A percentile compares a stretch with the other conserved stretches of the same genome.
These are phyloP conservation scores for Microplitis mediator DNA, from an alignment of 1,140 invertebrate genomes.

Conservation along the genomic window DNA sequence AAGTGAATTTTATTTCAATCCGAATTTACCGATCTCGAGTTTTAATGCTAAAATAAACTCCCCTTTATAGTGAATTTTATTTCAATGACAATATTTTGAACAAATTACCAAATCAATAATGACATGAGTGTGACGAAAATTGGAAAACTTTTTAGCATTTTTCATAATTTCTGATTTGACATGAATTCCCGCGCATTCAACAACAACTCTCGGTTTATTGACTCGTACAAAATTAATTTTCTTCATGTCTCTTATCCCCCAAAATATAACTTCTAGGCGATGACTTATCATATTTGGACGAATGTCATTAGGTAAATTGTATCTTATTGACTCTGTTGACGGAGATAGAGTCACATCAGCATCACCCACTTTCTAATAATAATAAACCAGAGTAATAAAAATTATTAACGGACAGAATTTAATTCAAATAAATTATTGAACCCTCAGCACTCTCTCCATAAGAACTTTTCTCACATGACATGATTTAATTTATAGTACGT, in stretches of 20 bases:
- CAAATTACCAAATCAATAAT: slow-evolving; percentile 57
- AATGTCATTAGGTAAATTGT: slow-evolving; percentile 61
- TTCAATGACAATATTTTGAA: neutral
- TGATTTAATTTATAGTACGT: too few relatives aligned
- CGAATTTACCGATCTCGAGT: too few relatives aligned
- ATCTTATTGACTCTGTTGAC: slow-evolving; percentile 46
- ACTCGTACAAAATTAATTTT: slow-evolving; percentile 58
- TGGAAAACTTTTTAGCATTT: slow-evolving; percentile 58
- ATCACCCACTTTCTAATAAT: slow-evolving; percentile 42
- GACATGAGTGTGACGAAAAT: slow-evolving; percentile 59
- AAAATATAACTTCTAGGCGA: slow-evolving; percentile 68
- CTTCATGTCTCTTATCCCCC: slow-evolving; percentile 67
- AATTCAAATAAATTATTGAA: neutral
- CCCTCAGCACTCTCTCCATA: too few relatives aligned
- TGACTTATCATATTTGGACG: slow-evolving; percentile 55
- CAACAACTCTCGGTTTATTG: slow-evolving; percentile 62
- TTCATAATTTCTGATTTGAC: slow-evolving; percentile 65
- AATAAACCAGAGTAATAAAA: too few relatives aligned
- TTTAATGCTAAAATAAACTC: too few relatives aligned
- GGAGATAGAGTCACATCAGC: slow-evolving; percentile 38
- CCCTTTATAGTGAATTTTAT: neutral
- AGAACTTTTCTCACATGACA: too few relatives aligned
- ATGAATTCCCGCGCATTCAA: slow-evolving; percentile 63
- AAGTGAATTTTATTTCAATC: too few relatives aligned
- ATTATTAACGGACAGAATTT: neutral